Evolutionary conservation across 2,113 vertebrate genomes (phyloP).

Genomic region (Hymenochirus boettgeri): DNA sequence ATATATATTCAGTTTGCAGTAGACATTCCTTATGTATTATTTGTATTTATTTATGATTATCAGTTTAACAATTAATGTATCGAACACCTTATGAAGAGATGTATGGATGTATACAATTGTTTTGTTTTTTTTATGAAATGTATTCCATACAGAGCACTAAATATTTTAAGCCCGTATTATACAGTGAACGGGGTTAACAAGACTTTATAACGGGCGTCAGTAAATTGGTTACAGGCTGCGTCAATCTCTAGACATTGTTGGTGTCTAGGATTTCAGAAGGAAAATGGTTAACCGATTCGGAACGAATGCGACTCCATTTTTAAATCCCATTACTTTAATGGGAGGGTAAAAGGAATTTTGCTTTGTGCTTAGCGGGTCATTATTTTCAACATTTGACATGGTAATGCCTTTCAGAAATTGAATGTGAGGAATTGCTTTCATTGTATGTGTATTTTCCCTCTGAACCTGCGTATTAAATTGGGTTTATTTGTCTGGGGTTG

Average conservation of each 20-base stretch:
- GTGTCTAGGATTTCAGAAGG: slow-evolving; percentile 74
- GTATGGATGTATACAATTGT: slow-evolving; percentile 81
- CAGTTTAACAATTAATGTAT: slow-evolving; percentile 79
- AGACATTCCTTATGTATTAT: slow-evolving; percentile 92
- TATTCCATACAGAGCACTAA: slow-evolving; percentile 82
- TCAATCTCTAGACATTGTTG: slow-evolving; percentile 77
- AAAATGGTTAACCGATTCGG: slow-evolving; percentile 70
- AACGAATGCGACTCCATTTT: slow-evolving; percentile 75
- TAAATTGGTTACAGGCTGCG: slow-evolving; percentile 71
- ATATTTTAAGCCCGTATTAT: slow-evolving; percentile 62
- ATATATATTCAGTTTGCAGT: slow-evolving; percentile 90
- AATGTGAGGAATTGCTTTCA: slow-evolving; percentile 98
- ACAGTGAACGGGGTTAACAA: background rate
- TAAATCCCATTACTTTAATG: slow-evolving; percentile 69
- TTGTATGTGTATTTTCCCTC: slow-evolving; percentile 57
- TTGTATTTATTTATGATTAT: slow-evolving; percentile 99
- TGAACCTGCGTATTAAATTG: slow-evolving; percentile 14
- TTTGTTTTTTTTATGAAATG: slow-evolving; percentile 66
- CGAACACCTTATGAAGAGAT: slow-evolving; percentile 70
- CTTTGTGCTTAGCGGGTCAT: slow-evolving; percentile 93
- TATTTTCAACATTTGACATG: slow-evolving; percentile 83
- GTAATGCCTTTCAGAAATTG: slow-evolving; percentile 91
- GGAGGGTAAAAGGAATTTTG: slow-evolving; percentile 71
- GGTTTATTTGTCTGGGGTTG: background rate
- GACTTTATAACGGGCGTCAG: slow-evolving; percentile 61